Percentiles rank a stretch among this genome's conserved stretches.
These are phyloP conservation scores for Manacus vitellinus DNA, from an alignment of 2,113 vertebrate genomes.

Conservation along the genomic window DNA sequence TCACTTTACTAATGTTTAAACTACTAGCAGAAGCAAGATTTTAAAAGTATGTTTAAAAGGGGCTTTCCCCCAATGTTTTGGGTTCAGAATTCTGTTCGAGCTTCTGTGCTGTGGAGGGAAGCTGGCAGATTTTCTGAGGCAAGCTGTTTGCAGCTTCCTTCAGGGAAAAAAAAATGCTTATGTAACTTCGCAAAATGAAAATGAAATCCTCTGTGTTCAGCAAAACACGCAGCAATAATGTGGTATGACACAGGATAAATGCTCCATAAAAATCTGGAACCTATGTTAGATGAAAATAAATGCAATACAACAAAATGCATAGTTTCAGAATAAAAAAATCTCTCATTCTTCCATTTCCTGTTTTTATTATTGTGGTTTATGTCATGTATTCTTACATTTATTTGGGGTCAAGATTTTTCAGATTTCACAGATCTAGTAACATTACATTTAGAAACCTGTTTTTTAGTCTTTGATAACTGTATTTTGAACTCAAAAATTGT, in stretches of 20 bases:
- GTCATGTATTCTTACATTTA: not conserved
- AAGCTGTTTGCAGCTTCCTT: slow-evolving; percentile 21
- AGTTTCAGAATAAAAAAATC: not conserved
- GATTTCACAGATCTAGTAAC: not conserved
- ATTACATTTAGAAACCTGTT: not conserved
- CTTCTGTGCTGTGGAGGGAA: not conserved
- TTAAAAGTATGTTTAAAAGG: not conserved
- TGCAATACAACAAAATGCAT: not conserved
- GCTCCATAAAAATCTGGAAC: not conserved
- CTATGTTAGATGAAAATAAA: not conserved
- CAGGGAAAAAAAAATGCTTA: not conserved
- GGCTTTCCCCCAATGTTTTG: not conserved
- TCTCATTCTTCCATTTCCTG: not conserved
- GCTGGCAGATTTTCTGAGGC: not conserved
- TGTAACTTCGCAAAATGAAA: slow-evolving; percentile 38
- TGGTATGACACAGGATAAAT: not conserved
- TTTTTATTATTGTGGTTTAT: not conserved
- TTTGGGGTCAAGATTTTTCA: not conserved
- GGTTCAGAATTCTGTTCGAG: not conserved
- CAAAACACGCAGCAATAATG: slow-evolving; percentile 21
- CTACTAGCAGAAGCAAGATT: not conserved
- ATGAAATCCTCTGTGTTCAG: slow-evolving; percentile 15
- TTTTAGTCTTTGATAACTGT: not conserved
- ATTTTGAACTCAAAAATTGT: not conserved
- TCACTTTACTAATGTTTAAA: not conserved